Evolutionary conservation across 2,797 vertebrate genomes (phyloP).

Genomic region (Xenentodon cancila): DNA sequence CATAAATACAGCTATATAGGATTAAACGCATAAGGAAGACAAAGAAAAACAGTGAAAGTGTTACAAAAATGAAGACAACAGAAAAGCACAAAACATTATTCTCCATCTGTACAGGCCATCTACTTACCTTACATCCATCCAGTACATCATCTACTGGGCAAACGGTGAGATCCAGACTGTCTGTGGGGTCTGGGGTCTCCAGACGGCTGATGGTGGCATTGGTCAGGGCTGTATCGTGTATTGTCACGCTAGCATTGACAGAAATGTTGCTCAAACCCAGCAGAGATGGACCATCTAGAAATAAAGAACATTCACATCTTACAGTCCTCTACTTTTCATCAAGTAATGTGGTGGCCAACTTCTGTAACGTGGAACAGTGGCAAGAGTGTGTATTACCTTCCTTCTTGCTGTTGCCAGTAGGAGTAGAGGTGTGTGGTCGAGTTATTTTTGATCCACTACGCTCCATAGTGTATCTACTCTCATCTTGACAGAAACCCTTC

Average conservation of each 20-base stretch:
- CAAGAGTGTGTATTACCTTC: constrained; percentile 66
- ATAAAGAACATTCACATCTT: background rate
- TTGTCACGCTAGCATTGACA: constrained; percentile 83
- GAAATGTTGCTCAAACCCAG: constrained; percentile 95
- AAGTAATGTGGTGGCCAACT: rapidly evolving
- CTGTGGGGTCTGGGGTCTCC: constrained; percentile 85
- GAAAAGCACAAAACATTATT: background rate
- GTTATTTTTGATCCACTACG: constrained; percentile 57
- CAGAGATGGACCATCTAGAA: constrained; percentile 75
- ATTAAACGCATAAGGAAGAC: background rate
- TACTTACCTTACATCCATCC: constrained; percentile 92
- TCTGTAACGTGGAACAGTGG: background rate
- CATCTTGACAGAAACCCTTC: constrained; percentile 95
- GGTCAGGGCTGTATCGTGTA: constrained; percentile 87
- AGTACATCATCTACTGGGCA: constrained; percentile 90
- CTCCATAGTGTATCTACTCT: constrained; percentile 86
- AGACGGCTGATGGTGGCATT: constrained; percentile 81
- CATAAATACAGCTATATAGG: constrained; percentile 89
- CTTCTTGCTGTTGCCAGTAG: constrained; percentile 78
- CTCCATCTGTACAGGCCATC: background rate
- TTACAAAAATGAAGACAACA: background rate
- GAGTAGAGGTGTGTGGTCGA: constrained; percentile 90
- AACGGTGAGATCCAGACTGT: constrained; percentile 86
- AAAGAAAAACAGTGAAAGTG: background rate
- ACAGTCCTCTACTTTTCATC: background rate